phyloP scores from a whole-genome alignment of 2,797 vertebrate genomes.

The Myiotriccus ornatus region DNA sequence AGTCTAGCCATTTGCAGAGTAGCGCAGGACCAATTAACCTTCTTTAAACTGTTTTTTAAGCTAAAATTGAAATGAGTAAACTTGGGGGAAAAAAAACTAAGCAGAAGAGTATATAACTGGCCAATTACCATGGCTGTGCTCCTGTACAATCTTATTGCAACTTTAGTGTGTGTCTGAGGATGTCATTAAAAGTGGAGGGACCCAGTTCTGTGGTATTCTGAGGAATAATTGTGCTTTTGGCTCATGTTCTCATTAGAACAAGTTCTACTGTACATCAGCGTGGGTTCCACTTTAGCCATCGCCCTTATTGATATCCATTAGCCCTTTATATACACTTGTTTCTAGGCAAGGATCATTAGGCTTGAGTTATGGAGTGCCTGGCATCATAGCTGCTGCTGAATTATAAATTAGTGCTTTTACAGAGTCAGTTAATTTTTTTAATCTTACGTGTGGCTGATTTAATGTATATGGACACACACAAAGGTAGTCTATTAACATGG shows the following conservation, averaged over 20 bases:
- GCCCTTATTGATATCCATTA: not conserved
- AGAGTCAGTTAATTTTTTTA: not conserved
- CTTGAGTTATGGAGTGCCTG: not conserved
- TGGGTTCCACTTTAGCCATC: not conserved
- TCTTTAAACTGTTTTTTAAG: not conserved
- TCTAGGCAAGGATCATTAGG: not conserved
- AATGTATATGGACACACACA: not conserved
- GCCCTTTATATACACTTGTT: not conserved
- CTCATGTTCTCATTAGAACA: not conserved
- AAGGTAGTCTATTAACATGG: not conserved
- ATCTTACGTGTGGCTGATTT: not conserved
- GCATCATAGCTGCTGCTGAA: not conserved
- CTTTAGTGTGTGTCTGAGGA: not conserved
- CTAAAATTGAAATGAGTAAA: not conserved
- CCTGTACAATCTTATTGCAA: not conserved
- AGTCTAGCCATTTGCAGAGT: not conserved
- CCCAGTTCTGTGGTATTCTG: not conserved
- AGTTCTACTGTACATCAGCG: not conserved
- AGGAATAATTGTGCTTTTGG: not conserved
- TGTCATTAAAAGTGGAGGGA: not conserved
- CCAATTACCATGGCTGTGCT: not conserved
- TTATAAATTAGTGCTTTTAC: slow-evolving; percentile 16
- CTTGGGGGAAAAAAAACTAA: not conserved
- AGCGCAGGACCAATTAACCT: not conserved
- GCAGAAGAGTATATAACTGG: not conserved